Evolutionary conservation across 1,140 invertebrate species (phyloP).

Genomic region (Watersipora subatra): DNA sequence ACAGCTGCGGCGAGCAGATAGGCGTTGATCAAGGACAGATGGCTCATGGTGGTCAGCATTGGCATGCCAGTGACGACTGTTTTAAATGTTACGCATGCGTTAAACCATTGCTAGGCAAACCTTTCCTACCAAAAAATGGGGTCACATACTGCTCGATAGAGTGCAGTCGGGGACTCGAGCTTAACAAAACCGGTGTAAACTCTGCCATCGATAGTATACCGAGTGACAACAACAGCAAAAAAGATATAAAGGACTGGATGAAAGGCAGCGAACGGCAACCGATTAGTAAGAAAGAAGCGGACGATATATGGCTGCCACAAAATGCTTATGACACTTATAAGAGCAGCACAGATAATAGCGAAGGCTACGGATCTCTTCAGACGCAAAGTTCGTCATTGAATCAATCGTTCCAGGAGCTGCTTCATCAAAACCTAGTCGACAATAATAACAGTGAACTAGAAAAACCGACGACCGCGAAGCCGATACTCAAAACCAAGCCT

Average conservation of each 20-base stretch:
- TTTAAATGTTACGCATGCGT: slow-evolving; percentile 88
- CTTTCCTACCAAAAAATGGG: slow-evolving; percentile 76
- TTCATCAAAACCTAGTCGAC: background rate
- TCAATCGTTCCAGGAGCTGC: background rate
- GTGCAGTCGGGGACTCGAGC: slow-evolving; percentile 19
- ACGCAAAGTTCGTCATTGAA: background rate
- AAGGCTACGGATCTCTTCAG: slow-evolving; percentile 1
- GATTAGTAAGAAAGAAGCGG: background rate
- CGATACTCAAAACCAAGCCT: no score
- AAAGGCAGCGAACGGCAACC: background rate
- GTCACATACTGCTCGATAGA: slow-evolving; percentile 69
- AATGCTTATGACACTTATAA: background rate
- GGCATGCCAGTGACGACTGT: slow-evolving; percentile 89
- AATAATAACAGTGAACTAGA: background rate
- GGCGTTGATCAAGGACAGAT: slow-evolving; percentile 91
- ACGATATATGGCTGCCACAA: background rate
- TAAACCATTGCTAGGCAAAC: slow-evolving; percentile 73
- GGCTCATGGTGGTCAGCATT: slow-evolving; percentile 94
- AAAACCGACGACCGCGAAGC: no score
- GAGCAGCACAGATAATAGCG: background rate
- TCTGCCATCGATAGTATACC: background rate
- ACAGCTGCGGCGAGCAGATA: slow-evolving; percentile 87
- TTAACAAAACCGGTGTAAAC: background rate
- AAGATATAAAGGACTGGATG: background rate
- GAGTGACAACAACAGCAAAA: no score